These are phyloP conservation scores for Paramormyrops kingsleyae DNA, from an alignment of 2,113 vertebrate genomes.

Conservation along the genomic window DNA sequence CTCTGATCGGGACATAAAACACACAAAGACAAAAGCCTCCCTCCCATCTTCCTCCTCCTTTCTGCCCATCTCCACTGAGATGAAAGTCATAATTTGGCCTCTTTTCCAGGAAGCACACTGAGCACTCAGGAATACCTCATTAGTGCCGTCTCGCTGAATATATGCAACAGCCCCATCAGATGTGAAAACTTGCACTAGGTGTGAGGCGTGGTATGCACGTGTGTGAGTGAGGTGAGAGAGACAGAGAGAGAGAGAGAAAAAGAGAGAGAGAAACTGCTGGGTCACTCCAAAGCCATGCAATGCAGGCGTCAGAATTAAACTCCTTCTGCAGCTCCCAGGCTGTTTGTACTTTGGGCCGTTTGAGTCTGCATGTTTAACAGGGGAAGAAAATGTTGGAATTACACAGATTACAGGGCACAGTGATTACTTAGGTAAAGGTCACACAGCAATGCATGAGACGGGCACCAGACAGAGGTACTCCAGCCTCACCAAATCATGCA, in stretches of 20 bases:
- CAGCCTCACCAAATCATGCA: neutral
- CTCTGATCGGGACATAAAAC: neutral
- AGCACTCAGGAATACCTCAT: neutral
- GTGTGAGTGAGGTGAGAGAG: neutral
- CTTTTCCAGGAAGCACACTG: neutral
- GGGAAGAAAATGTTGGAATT: neutral
- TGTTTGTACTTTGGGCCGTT: neutral
- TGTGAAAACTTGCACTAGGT: neutral
- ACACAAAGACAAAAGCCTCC: neutral
- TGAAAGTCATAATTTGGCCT: neutral
- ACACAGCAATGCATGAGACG: neutral
- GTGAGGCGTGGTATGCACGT: neutral
- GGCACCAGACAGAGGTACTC: neutral
- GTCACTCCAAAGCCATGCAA: neutral
- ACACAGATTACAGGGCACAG: too few species aligned
- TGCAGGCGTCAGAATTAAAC: neutral
- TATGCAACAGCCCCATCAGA: neutral
- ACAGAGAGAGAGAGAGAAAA: neutral
- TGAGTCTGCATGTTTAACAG: neutral
- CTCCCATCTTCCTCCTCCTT: neutral
- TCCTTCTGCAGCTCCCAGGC: neutral
- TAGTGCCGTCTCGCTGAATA: neutral
- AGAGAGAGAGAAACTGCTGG: neutral
- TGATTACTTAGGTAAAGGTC: neutral
- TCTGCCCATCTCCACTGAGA: neutral